Evolutionary conservation across 35 echinoderm and acorn worm species (phyloP), one percentile per base, ranked within the genome.

Genomic region (Ophioderma brevispina): DNA sequence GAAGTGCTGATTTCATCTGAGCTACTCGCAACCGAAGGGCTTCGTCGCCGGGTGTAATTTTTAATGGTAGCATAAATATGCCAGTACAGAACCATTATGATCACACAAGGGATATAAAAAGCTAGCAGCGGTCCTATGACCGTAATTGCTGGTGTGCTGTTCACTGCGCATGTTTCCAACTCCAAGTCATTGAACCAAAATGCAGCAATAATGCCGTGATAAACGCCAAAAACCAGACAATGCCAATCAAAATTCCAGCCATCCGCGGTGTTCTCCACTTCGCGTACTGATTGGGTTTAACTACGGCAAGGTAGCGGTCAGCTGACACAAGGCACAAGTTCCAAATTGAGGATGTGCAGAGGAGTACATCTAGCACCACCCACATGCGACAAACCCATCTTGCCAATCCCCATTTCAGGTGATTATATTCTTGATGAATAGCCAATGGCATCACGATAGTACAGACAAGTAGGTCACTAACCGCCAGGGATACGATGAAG

Each of bases 401-500:
- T 5, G 77, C 82, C 10, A 96, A 85, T 17, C 25, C 38, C 94
- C 94, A 96, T 37, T 79, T 80, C 23, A 87, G 77, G 1, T 38
- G 46, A 43, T 40, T 81, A 19, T 86, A 33, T 39, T 94, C 88
- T 34, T 36, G 77, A 23, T 88, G 86, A 21, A 80, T 78, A 33
- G 92, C 92, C 21, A 94, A 46, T 37, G 92, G 92, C 79, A 94
- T 75, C 8, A 96, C 82, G 31, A 93, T 80, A 0, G 78, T 56
- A 38, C 91, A 96, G 0, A 96, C 83, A 2, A 89, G 37, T 0
- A 93, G 55, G 38, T 96, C 94, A 8, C 87, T 76, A 28, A 96
- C 56, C 2, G 94, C 94, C 19, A 96, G 87, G 1, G 94, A 96
- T 49, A 96, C 94, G 25, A 96, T 77, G 79, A 89, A 92, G 30